Percentiles rank a stretch among this genome's conserved stretches.
phyloP scores from a whole-genome alignment of 2,113 vertebrate species.

The Rhinopomastus cyanomelas region DNA sequence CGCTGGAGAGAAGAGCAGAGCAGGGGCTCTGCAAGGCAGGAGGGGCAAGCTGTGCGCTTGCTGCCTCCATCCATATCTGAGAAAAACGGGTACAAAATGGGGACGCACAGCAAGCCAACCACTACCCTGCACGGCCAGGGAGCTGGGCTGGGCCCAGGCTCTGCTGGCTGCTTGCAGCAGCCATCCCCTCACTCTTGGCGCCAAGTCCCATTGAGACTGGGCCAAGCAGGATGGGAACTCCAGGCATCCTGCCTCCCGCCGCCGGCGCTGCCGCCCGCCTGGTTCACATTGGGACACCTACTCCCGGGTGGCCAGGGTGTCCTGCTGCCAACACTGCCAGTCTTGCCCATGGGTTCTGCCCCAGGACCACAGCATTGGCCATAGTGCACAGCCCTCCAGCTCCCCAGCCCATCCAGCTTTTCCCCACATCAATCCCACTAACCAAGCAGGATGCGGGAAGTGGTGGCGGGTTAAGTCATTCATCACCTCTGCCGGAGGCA shows the following conservation, averaged over 20 bases:
- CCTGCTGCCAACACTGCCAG: neutral
- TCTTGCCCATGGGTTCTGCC: neutral
- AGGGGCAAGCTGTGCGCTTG: neutral
- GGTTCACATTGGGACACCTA: slow-evolving; percentile 67
- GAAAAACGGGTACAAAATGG: neutral
- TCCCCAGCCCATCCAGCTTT: neutral
- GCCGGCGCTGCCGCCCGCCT: neutral
- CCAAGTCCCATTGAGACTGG: slow-evolving; percentile 9
- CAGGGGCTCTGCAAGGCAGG: neutral
- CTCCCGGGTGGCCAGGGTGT: slow-evolving; percentile 15
- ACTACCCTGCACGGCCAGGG: neutral
- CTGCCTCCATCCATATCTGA: neutral
- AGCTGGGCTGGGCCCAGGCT: neutral
- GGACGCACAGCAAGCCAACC: neutral
- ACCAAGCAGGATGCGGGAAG: neutral
- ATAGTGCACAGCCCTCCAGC: neutral
- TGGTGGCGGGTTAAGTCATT: neutral
- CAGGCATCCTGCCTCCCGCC: slow-evolving; percentile 64
- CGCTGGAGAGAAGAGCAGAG: no score
- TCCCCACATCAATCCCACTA: neutral
- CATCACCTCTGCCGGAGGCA: neutral
- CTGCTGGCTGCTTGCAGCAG: neutral
- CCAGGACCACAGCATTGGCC: neutral
- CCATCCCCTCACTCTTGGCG: neutral
- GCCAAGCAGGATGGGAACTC: slow-evolving; percentile 66